Base-by-base conservation (phyloP, 2,797 vertebrate species). In the Coreius guichenoti region DNA sequence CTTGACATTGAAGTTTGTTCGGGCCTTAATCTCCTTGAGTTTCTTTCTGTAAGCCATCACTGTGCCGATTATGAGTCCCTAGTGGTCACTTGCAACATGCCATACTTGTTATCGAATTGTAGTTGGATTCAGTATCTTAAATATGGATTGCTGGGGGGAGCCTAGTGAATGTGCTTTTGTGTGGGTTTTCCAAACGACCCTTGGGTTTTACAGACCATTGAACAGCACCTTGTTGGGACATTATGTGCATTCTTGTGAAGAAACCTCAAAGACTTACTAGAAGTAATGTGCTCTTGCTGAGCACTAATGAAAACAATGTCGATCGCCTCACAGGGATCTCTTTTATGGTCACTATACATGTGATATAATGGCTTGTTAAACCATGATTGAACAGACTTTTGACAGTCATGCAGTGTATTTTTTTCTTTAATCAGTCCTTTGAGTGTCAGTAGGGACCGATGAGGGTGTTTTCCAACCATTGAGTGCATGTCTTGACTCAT, bases 111-210 rank as follows among this genome's bases (percentile, higher is more conserved):
- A 86, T 87, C 61, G 63, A 86, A 61, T 81, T 76, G 74, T 29
- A 36, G 78, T 75, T 72, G 82, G 68, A 72, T 65, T 87, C 73
- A 54, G 56, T 36, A 75, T 74, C 78, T 74, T 82, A 77, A 83
- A 84, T 83, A 72, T 87, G 81, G 84, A 75, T 84, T 67, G 81
- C 81, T 82, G 73, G 87, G 69, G 69, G 86, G 80, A 83, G 78
- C 14, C 58, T 31, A 67, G 83, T 91, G 91, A 94, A 93, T 92
- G 90, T 90, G 56, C 89, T 92, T 93, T 94, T 95, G 92, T 94
- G 90, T 77, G 80, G 26, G 89, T 82, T 67, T 45, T 75, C 84
- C 90, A 91, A 90, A 89, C 87, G 91, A 93, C 93, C 92, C 92
- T 92, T 90, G 86, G 85, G 91, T 91, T 90, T 89, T 86, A 87